Evolutionary conservation across 1,140 invertebrate genomes (phyloP).

Genomic region (Bactericera cockerelli): DNA sequence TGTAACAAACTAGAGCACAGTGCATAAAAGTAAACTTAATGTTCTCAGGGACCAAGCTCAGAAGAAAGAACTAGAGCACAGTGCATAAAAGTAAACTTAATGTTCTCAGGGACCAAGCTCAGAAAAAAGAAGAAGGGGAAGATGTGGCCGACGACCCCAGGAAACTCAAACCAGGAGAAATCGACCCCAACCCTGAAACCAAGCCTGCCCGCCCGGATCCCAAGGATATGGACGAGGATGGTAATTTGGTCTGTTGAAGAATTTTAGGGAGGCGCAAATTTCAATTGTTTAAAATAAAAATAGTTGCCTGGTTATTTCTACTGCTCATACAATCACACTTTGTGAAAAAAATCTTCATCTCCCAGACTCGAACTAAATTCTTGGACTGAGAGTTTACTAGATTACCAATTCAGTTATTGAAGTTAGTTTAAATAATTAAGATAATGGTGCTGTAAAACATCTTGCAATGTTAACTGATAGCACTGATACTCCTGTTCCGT

Average conservation of each 20-base stretch:
- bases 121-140: constrained; percentile 91
- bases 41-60: constrained; percentile 90
- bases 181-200: constrained; percentile 98
- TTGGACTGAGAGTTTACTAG: too few species aligned
- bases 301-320: not conserved
- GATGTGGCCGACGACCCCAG: constrained; percentile 84
- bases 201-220: constrained; percentile 98
- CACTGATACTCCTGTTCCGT: too few species aligned
- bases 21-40: too few species aligned
- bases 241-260: constrained; percentile 30
- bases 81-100: too few species aligned
- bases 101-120: constrained; percentile 86
- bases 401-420: too few species aligned
- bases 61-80: too few species aligned
- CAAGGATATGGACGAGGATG: constrained; percentile 99
- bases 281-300: not conserved
- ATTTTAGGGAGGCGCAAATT: not conserved
- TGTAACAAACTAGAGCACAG: too few species aligned
- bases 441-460: too few species aligned
- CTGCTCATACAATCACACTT: not conserved
- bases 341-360: too few species aligned
- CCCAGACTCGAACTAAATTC: too few species aligned
- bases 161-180: constrained; percentile 95
- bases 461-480: too few species aligned
- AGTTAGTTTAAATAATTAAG: too few species aligned